A percentile compares a stretch with the other conserved stretches of the same genome.
Conservation (phyloP, 1,140 invertebrate species). For the Lepeophtheirus salmonis region DNA sequence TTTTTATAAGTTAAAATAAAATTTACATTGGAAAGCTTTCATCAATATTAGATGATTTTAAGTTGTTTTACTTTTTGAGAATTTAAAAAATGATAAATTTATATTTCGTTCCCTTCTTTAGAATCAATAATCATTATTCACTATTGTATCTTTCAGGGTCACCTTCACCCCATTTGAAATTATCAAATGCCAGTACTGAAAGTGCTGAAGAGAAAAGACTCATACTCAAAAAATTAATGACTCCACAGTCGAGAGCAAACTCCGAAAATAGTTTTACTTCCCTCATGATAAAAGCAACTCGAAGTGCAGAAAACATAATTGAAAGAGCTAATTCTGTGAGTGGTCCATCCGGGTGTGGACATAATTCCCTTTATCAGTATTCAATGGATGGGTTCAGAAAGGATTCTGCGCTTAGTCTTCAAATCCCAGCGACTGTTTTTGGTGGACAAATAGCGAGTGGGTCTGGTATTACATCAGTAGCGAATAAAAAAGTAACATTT, state of each 20-base stretch:
- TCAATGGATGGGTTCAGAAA: neutral
- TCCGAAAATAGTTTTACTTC: neutral
- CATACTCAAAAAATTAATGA: slow-evolving; percentile 8
- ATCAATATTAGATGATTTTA: no score
- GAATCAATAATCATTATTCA: no score
- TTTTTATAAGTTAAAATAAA: no score
- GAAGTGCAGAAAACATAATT: slow-evolving; percentile 1
- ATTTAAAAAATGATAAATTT: no score
- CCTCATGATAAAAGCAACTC: slow-evolving; percentile 3
- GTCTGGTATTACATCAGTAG: neutral
- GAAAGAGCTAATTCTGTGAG: neutral
- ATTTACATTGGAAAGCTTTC: no score
- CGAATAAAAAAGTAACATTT: slow-evolving; percentile 12
- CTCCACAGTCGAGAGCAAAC: neutral
- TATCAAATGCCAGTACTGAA: neutral
- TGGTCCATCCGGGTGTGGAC: neutral
- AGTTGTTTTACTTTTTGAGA: no score
- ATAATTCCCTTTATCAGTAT: neutral
- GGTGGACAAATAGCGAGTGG: neutral
- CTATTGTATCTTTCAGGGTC: neutral
- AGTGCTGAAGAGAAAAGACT: slow-evolving; percentile 2
- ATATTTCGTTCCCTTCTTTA: no score
- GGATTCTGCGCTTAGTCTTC: slow-evolving; percentile 4
- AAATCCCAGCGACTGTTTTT: slow-evolving; percentile 6
- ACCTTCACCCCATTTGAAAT: neutral